Conservation (phyloP, 2,113 vertebrate genomes). For the Fregetta grallaria region DNA sequence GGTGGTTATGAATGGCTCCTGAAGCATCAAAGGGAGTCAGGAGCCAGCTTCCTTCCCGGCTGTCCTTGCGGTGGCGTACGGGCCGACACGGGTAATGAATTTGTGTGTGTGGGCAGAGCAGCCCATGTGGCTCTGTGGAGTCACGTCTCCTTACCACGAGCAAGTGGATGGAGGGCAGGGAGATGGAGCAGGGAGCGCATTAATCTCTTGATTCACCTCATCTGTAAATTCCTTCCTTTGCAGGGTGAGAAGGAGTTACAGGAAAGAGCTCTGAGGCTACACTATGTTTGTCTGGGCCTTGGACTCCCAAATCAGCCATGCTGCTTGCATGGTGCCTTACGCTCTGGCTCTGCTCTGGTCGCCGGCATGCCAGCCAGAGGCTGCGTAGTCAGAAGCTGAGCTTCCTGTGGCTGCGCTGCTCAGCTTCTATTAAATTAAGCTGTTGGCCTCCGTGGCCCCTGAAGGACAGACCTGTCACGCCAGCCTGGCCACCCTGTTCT, state of each 20-base stretch:
- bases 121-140: neutral
- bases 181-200: neutral
- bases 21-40: neutral
- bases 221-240: neutral
- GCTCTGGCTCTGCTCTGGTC: neutral
- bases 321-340: neutral
- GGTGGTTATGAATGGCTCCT: rapidly evolving
- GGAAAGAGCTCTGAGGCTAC: neutral
- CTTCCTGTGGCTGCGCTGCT: neutral
- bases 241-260: neutral
- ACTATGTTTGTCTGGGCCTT: neutral
- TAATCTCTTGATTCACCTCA: neutral
- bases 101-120: neutral
- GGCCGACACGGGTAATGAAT: neutral
- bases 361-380: neutral
- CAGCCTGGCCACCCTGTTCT: neutral
- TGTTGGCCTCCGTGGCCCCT: neutral
- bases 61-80: rapidly evolving
- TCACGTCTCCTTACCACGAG: rapidly evolving
- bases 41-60: neutral
- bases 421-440: neutral
- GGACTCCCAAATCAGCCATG: neutral
- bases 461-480: neutral
- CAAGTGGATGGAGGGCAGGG: neutral
- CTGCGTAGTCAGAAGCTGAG: neutral